These are phyloP conservation scores for Eubasilissa regina DNA, from an alignment of 1,140 invertebrate genomes.

Conservation along the genomic window DNA sequence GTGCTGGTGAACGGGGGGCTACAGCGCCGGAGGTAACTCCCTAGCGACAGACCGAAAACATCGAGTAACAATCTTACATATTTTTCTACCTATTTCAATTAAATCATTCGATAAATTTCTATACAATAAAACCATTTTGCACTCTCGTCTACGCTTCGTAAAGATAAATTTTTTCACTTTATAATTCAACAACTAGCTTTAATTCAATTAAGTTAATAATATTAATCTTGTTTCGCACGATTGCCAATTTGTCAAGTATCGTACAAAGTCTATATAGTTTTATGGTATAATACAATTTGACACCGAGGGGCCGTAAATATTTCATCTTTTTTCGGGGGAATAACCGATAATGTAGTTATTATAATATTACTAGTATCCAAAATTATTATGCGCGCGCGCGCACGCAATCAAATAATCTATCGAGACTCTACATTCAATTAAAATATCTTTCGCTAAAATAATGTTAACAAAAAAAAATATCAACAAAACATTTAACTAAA, in stretches of 20 bases:
- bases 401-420: slow-evolving; percentile 51
- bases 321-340: slow-evolving; percentile 4
- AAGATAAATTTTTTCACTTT: slow-evolving; percentile 60
- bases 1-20: not conserved
- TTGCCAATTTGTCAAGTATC: slow-evolving; percentile 9
- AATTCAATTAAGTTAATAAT: slow-evolving; percentile 57
- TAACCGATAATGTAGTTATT: not conserved
- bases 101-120: slow-evolving; percentile 61
- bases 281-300: slow-evolving; percentile 43
- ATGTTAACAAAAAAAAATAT: slow-evolving; percentile 58
- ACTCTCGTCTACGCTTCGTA: slow-evolving; percentile 59
- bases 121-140: slow-evolving; percentile 61
- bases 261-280: slow-evolving; percentile 36
- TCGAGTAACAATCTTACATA: slow-evolving; percentile 60
- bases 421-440: not conserved
- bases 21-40: not conserved
- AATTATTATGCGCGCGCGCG: no score
- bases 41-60: slow-evolving; percentile 19
- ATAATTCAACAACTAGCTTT: slow-evolving; percentile 61
- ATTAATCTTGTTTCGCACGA: slow-evolving; percentile 57
- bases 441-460: slow-evolving; percentile 54
- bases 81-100: slow-evolving; percentile 61
- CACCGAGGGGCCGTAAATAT: slow-evolving; percentile 8
- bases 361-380: slow-evolving; percentile 45
- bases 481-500: slow-evolving; percentile 42